These are phyloP conservation scores for Muscidifurax raptorellus DNA, from an alignment of 1,140 invertebrate species.

Conservation along the genomic window DNA sequence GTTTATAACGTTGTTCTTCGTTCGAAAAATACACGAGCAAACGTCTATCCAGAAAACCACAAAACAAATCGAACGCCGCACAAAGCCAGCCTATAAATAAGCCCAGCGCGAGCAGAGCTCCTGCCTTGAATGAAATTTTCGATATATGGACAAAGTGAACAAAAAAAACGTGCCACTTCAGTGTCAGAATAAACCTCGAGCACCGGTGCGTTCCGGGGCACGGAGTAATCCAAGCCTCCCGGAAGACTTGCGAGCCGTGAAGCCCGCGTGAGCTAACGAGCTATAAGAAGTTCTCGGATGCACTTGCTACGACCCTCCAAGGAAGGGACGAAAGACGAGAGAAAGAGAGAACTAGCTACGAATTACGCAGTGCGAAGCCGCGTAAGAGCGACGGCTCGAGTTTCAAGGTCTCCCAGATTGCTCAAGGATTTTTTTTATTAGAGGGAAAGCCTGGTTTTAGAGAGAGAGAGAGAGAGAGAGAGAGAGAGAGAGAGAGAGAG, in stretches of 20 bases:
- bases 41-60: too few relatives aligned
- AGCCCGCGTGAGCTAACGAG: background rate
- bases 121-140: too few relatives aligned
- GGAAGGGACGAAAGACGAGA: background rate
- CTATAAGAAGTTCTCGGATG: background rate
- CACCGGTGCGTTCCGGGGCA: background rate
- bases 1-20: too few relatives aligned
- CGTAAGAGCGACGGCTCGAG: background rate
- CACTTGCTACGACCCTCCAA: background rate
- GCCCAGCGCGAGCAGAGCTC: too few relatives aligned
- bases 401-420: background rate
- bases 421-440: background rate
- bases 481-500: too few relatives aligned
- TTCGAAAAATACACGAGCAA: too few relatives aligned
- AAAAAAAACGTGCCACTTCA: too few relatives aligned
- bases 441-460: background rate
- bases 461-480: too few relatives aligned
- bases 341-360: background rate
- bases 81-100: too few relatives aligned
- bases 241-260: background rate
- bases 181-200: background rate
- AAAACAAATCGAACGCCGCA: too few relatives aligned
- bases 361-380: slow-evolving; percentile 5
- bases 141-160: too few relatives aligned
- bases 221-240: background rate